phyloP scores from a whole-genome alignment of 2,113 vertebrate species.

The Menura novaehollandiae region DNA sequence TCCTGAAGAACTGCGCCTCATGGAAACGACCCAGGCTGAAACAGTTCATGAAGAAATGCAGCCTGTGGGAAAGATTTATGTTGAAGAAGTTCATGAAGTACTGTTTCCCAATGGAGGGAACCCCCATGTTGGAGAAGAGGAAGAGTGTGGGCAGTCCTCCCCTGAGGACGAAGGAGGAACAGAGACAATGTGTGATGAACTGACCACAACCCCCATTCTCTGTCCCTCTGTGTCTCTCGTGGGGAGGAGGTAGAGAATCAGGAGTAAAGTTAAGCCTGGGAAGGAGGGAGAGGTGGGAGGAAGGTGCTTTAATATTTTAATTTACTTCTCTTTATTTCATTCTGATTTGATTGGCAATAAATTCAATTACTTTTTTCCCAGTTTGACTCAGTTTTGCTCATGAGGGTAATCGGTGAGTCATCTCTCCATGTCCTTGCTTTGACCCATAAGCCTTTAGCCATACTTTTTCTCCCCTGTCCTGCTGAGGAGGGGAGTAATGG shows the following conservation, averaged over 20 bases:
- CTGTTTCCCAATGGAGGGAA: background rate
- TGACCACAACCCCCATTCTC: background rate
- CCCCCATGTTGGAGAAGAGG: background rate
- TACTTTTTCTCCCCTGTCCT: background rate
- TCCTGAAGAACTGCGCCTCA: fast-evolving
- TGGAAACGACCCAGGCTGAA: background rate
- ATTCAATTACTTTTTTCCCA: background rate
- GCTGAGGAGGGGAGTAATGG: background rate
- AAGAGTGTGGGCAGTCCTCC: background rate
- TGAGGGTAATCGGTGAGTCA: background rate
- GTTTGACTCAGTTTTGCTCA: background rate
- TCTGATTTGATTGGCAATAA: background rate
- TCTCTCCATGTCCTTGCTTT: background rate
- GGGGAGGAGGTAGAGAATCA: background rate
- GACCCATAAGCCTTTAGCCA: background rate
- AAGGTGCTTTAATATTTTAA: background rate
- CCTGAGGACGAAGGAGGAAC: background rate
- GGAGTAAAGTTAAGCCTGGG: background rate
- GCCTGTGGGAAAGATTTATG: background rate
- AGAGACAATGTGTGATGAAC: background rate
- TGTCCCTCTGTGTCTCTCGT: background rate
- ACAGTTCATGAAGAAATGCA: background rate
- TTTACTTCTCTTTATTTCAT: background rate
- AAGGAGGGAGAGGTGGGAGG: background rate
- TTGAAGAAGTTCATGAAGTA: background rate